Base-by-base conservation (phyloP, 2,888 invertebrate species). In the Drosophila gaucha region DNA sequence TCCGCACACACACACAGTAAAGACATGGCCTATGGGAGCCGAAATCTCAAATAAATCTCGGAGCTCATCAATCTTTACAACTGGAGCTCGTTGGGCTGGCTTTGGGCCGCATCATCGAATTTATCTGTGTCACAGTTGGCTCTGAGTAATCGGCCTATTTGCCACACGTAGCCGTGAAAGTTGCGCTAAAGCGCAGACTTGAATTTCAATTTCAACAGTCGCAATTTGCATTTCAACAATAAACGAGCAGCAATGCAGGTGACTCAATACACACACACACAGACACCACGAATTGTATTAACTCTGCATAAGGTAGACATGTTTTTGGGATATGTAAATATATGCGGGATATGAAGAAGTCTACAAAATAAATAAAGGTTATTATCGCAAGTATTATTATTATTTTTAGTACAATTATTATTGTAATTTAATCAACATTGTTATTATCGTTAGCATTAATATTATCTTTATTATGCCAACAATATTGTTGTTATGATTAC, bases 191-290 rank as follows among this genome's bases (percentile, higher is more conserved):
- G 20, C 38, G 41, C 28, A 18, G 72, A 44, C 51, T 41, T 50
- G 74, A 75, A 74, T 74, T 59, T 67, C 64, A 74, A 74, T 74
- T 66, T 67, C 44, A 56, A 58, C 63, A 67, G 10, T 35, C 51
- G 55, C 56, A 62, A 74, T 75, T 74, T 75, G 67, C 74, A 70
- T 75, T 70, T 70, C 50, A 28, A 63, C 75, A 75, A 63, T 36
- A 54, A 22, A 50, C 70, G 58, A 16, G 50, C 44, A 66, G 57
- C 62, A 52, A 54, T 49, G 44, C 56, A 50, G 47, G 9, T 24
- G 49, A 56, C 20, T 36, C 24, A 18, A 47, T 5, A 10, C 28
- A 16, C 36, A 14, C 26, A 26, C 14, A 9, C n/a, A n/a, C 14
- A 14, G 1, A n/a, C 2, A 16, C 14, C 4, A 26, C 31, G 22